Evolutionary conservation across 1,140 invertebrate species (phyloP), one percentile per base, ranked within the genome.

Genomic region (Aphaenogaster ashmeadi): DNA sequence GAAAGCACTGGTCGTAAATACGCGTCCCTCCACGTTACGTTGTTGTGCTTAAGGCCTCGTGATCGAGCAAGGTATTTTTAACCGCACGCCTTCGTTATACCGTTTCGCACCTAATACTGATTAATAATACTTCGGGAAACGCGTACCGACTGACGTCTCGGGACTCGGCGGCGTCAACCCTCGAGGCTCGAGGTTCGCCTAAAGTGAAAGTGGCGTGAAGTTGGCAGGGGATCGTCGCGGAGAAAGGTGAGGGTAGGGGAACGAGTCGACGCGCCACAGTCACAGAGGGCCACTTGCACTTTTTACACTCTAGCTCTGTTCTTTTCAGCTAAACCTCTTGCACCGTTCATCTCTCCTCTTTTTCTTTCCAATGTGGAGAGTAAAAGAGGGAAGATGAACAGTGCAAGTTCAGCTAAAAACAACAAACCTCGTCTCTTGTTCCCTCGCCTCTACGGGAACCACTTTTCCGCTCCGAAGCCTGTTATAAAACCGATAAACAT

Each of bases 131-230:
- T 18, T 6, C 2, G 21, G 2, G 15, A 47, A 18, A 50, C 41
- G 7, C 54, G 56, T 0, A 33, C 18, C 18, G 36, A 56, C 72
- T 58, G n/a, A 75, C 52, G 44, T 50, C 21, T 18, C 44, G 13
- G 13, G 50, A 3, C 50, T 13, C 54, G 54, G 60, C 33, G 8
- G 5, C 41, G 33, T 62, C 71, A 6, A 27, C 27, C 18, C 27
- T 36, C 18, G 15, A 18, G 41, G 41, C 8, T 54, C 11, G n/a
- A 33, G 15, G 15, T 52, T 11, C 27, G 15, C n/a, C 11, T 36
- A 74, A n/a, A 72, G 44, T 50, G 27, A 72, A 71, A 71, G 69
- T 50, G 47, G 11, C 11, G 13, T 52, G 50, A 52, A n/a, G 47
- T 54, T 54, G 33, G 50, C 6, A 8, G 36, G 33, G 2, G 60